A percentile compares a stretch with the other conserved stretches of the same genome.
These are phyloP conservation scores for Scortum barcoo DNA, from an alignment of 2,113 vertebrate genomes.

Conservation along the genomic window DNA sequence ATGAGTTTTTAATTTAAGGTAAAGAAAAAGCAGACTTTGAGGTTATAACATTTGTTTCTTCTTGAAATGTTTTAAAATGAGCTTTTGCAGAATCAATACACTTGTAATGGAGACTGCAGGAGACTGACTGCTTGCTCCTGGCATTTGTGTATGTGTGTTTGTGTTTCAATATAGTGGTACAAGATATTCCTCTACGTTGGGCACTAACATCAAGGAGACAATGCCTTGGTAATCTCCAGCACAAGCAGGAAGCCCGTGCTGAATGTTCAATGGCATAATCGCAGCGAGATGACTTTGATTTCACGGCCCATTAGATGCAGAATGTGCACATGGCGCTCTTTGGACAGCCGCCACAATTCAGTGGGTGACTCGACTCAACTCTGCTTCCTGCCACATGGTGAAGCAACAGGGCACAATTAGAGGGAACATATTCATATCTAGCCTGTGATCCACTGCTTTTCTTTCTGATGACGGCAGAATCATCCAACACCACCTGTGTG, in stretches of 20 bases:
- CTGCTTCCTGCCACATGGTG: slow-evolving; percentile 11
- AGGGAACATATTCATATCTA: not conserved
- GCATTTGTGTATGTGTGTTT: too few species aligned
- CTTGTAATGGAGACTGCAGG: too few species aligned
- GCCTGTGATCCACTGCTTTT: not conserved
- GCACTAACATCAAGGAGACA: not conserved
- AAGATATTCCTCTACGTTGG: slow-evolving; percentile 3
- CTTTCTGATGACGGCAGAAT: not conserved
- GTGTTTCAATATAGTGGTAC: not conserved
- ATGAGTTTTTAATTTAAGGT: too few species aligned
- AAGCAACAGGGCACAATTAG: slow-evolving; percentile 32
- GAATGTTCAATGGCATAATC: slow-evolving; percentile 42
- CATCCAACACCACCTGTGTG: not conserved
- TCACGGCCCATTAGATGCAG: slow-evolving; percentile 38
- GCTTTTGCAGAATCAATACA: too few species aligned
- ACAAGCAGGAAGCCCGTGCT: not conserved
- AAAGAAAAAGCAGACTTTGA: too few species aligned
- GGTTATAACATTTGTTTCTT: too few species aligned
- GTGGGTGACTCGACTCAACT: not conserved
- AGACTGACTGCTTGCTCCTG: too few species aligned
- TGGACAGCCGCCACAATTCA: slow-evolving; percentile 35
- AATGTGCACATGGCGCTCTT: slow-evolving; percentile 34
- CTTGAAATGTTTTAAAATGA: too few species aligned
- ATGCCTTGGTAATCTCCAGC: slow-evolving; percentile 28
- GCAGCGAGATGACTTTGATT: slow-evolving; percentile 49